These are phyloP conservation scores for Echeneis naucrates DNA, from an alignment of 2,797 vertebrate species.

Conservation along the genomic window DNA sequence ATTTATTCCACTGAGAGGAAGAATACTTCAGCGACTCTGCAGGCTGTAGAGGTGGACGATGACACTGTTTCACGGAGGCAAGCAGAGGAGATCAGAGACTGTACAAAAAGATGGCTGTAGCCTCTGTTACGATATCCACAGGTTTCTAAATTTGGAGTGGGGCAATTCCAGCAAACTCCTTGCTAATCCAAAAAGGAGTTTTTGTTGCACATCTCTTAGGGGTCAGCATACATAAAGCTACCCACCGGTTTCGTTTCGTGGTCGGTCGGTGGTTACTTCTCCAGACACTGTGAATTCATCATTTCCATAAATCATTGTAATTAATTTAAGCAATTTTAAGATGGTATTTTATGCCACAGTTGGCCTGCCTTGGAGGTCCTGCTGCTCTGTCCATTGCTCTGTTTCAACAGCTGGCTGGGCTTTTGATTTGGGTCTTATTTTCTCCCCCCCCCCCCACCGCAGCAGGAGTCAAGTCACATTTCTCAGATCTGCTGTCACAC, in stretches of 20 bases:
- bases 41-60: background rate
- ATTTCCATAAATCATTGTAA: too few relatives aligned
- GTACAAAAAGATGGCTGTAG: too few relatives aligned
- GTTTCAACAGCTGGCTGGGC: constrained; percentile 19
- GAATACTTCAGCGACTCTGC: background rate
- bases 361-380: background rate
- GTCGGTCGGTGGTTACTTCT: background rate
- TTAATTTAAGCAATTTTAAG: too few relatives aligned
- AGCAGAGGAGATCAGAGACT: background rate
- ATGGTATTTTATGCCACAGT: background rate
- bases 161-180: too few relatives aligned
- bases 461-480: constrained; percentile 41
- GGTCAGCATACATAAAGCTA: too few relatives aligned
- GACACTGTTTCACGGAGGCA: background rate
- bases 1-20: background rate
- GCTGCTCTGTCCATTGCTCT: constrained; percentile 4
- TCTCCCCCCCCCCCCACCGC: constrained; percentile 21
- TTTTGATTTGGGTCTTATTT: constrained; percentile 32
- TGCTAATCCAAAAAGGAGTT: too few relatives aligned
- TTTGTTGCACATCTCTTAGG: too few relatives aligned
- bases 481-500: constrained; percentile 33
- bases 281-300: background rate
- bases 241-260: too few relatives aligned
- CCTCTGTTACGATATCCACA: too few relatives aligned
- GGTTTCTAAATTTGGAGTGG: too few relatives aligned